Evolutionary conservation across 1,140 invertebrate genomes (phyloP).

Genomic region (Drosophila arawakana): DNA sequence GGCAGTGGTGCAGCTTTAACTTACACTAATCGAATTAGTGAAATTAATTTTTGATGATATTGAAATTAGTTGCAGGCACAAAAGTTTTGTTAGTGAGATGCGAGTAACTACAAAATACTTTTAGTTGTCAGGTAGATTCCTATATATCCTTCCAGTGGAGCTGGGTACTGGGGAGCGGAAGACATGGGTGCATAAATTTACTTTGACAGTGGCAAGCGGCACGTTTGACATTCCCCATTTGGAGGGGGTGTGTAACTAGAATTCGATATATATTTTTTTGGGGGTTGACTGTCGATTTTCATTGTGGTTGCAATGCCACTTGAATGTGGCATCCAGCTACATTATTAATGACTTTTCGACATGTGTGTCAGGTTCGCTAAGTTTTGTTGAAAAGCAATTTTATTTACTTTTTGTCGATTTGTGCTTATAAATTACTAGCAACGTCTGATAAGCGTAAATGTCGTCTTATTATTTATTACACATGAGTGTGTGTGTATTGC

Average conservation of each 20-base stretch:
- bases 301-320: slow-evolving; percentile 51
- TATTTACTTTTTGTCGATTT: slow-evolving; percentile 79
- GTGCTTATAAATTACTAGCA: slow-evolving; percentile 58
- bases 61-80: slow-evolving; percentile 83
- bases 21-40: slow-evolving; percentile 81
- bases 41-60: slow-evolving; percentile 85
- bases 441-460: slow-evolving; percentile 45
- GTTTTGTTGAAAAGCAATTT: slow-evolving; percentile 82
- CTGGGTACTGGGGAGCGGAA: neutral
- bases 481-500: slow-evolving; percentile 37
- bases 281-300: slow-evolving; percentile 56
- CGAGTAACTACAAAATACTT: slow-evolving; percentile 75
- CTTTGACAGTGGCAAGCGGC: slow-evolving; percentile 76
- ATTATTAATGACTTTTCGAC: slow-evolving; percentile 81
- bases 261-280: slow-evolving; percentile 13
- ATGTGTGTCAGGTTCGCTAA: slow-evolving; percentile 80
- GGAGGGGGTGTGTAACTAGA: neutral
- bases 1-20: slow-evolving; percentile 47
- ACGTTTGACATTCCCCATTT: slow-evolving; percentile 64
- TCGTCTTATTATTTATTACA: slow-evolving; percentile 82
- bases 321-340: slow-evolving; percentile 61
- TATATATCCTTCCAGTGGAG: neutral
- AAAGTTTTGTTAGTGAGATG: slow-evolving; percentile 19
- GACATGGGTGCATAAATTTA: slow-evolving; percentile 77
- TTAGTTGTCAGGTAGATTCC: slow-evolving; percentile 54